Evolutionary conservation across 2,113 vertebrate genomes (phyloP).

Genomic region (Pangasianodon gigas): DNA sequence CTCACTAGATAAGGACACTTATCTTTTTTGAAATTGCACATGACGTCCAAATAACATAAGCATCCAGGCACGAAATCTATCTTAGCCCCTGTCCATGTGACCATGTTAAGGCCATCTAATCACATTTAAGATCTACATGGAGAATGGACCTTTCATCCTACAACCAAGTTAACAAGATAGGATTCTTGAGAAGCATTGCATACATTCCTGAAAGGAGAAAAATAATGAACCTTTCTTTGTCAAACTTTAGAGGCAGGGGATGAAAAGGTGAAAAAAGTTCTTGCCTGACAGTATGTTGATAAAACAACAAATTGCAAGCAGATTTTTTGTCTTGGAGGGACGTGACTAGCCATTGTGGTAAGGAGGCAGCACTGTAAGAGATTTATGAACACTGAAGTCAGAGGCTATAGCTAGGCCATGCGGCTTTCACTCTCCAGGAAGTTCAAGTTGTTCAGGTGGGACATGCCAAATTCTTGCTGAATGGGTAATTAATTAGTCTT

Average conservation of each 20-base stretch:
- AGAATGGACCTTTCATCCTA: constrained; percentile 75
- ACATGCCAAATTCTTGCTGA: constrained; percentile 48
- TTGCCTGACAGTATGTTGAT: constrained; percentile 50
- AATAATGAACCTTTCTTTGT: constrained; percentile 58
- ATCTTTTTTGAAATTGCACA: constrained; percentile 49
- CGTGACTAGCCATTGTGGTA: constrained; percentile 34
- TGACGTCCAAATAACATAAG: constrained; percentile 60
- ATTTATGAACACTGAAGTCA: constrained; percentile 45
- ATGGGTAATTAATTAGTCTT: constrained; percentile 66
- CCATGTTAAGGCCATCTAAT: constrained; percentile 71
- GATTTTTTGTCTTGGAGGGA: constrained; percentile 44
- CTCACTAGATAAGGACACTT: constrained; percentile 16
- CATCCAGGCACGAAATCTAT: constrained; percentile 65
- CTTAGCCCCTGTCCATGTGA: constrained; percentile 60
- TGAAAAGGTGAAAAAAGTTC: constrained; percentile 49
- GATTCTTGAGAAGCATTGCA: constrained; percentile 75
- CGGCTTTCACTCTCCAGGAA: constrained; percentile 39
- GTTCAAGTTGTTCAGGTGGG: constrained; percentile 34
- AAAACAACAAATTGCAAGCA: constrained; percentile 60
- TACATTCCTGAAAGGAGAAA: constrained; percentile 74
- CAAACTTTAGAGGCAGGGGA: constrained; percentile 57
- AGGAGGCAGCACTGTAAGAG: constrained; percentile 38
- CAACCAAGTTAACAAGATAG: constrained; percentile 77
- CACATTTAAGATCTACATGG: constrained; percentile 70
- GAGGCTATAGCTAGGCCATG: constrained; percentile 29